Evolutionary conservation across 2,113 vertebrate genomes (phyloP), one percentile per base, ranked within the genome.

Genomic region (Lycaon pictus): DNA sequence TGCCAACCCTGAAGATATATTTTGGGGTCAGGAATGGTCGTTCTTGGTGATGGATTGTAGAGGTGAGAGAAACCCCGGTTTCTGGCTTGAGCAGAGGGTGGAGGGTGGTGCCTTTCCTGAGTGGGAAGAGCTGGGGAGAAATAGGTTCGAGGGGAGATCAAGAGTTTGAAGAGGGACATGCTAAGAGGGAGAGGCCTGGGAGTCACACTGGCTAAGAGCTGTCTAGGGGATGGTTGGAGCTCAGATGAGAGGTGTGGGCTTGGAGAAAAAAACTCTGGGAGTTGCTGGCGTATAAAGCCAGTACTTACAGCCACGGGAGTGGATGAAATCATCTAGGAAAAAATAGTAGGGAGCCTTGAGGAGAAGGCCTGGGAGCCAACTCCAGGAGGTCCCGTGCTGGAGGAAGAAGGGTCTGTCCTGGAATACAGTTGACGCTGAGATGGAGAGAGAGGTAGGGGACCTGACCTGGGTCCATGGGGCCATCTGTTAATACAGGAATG

Each of bases 281-380:
- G 82, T 74, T 91, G 51, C 74, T 23, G 81, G 27, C 15, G 20
- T 86, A 65, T 32, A 63, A 69, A 20, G 43, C 43, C 63, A n/a
- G 22, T 90, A 80, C 72, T 94, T 93, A 90, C 86, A 96, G n/a
- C 72, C 60, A 72, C 19, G 12, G 12, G 55, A 90, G 56, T 90
- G 56, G 87, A 72, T 86, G 65, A 94, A 96, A 81, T 86, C 87
- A 72, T 94, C 56, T 81, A 85, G 79, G 60, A n/a, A 67, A 80
- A 76, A 81, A 85, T 29, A 93, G 74, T 63, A 92, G 83, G 58
- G n/a, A 92, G 69, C 71, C 10, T 55, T 86, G 35, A 90, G 71
- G 27, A 69, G 35, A 81, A 22, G 35, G 29, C 32, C 90, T 63
- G 32, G 56, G 67, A 90, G 35, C 69, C 48, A 80, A 65, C 16